phyloP scores from a whole-genome alignment of 2,797 vertebrate genomes.

The Chelidonichthys spinosus region DNA sequence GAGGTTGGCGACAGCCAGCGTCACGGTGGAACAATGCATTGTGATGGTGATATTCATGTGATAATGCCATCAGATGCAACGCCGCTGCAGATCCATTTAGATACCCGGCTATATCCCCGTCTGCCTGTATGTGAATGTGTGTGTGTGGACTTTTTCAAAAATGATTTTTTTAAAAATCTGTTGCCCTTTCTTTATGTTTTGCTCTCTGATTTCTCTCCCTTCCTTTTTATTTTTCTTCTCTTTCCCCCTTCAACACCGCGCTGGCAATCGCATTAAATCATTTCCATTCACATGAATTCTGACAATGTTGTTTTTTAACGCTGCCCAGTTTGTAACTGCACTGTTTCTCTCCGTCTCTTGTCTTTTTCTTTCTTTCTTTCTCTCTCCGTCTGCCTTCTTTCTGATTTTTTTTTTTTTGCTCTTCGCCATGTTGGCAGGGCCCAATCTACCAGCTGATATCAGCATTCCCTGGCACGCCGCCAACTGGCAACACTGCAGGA shows the following conservation, averaged over 20 bases:
- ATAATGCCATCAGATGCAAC: slow-evolving; percentile 78
- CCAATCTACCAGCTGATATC: slow-evolving; percentile 91
- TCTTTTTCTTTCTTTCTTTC: slow-evolving; percentile 53
- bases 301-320: slow-evolving; percentile 54
- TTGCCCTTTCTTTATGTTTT: slow-evolving; percentile 53
- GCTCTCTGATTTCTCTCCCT: slow-evolving; percentile 49
- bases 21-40: slow-evolving; percentile 78
- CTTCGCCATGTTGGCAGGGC: slow-evolving; percentile 88
- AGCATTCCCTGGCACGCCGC: slow-evolving; percentile 89
- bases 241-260: slow-evolving; percentile 45
- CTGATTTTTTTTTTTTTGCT: slow-evolving; percentile 69
- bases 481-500: slow-evolving; percentile 87
- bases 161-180: slow-evolving; percentile 49
- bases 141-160: slow-evolving; percentile 55
- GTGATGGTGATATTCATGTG: slow-evolving; percentile 84
- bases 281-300: slow-evolving; percentile 70
- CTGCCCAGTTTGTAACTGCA: slow-evolving; percentile 71
- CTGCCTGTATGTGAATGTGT: slow-evolving; percentile 27
- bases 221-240: slow-evolving; percentile 26
- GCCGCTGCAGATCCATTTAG: slow-evolving; percentile 53
- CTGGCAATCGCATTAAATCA: slow-evolving; percentile 76
- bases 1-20: slow-evolving; percentile 74
- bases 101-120: background rate
- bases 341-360: slow-evolving; percentile 54
- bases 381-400: slow-evolving; percentile 70